Evolutionary conservation across 64 coral and sea anemone genomes (phyloP), one percentile per base, ranked within the genome.

Genomic region (Actinia equina): DNA sequence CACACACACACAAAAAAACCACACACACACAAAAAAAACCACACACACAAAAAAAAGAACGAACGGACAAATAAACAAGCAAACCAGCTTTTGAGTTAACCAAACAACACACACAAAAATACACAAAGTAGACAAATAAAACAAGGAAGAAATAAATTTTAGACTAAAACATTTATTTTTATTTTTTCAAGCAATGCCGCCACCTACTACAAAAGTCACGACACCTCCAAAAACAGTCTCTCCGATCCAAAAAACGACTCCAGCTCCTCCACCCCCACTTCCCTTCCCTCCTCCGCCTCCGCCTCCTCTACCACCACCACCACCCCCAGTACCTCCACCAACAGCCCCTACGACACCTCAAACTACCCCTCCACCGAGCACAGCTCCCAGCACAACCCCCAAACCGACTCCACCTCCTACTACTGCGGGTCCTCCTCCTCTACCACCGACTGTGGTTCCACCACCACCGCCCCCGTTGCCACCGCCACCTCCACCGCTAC

Each of bases 181-280:
- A n/a, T 3, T 23, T 23, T 25, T 86, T 86, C 45, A 43, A 61
- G 22, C 43, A 11, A 86, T 65, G 74, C 8, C 57, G 79, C 84
- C 43, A 71, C 89, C 89, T 6, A 49, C 46, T 57, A 78, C 88
- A 71, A 89, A 52, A 87, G 53, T 49, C 3, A 49, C 59, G 69
- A 71, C 44, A 59, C 90, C 90, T 42, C 62, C 77, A 58, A 26
- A 76, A 62, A 57, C 51, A 43, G 17, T 20, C 55, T 22, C 41
- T 54, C 86, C 83, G 22, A 77, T 37, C 67, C 16, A 54, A 11
- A 79, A 74, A 53, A 18, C 65, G 0, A 59, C 83, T 85, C 57
- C 83, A 52, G 25, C 88, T 15, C 82, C 69, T 4, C 69, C 69
- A 11, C 69, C 69, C 7, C 69, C 69, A 19, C 51, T 69, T 27